Conservation (phyloP, 2,888 invertebrate species). For the Trissonchulus latispiculum region DNA sequence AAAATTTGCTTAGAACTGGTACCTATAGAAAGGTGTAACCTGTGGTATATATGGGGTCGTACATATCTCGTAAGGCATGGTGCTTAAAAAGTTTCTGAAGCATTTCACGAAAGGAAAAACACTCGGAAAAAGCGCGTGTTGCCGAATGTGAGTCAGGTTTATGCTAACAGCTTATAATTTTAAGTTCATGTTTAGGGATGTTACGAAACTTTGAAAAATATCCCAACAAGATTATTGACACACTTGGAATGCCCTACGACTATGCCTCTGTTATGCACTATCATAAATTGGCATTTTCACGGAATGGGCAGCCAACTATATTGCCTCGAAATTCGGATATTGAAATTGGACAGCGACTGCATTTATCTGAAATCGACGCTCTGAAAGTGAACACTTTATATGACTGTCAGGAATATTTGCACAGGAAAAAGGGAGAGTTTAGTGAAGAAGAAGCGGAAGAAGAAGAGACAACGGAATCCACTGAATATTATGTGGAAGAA, state of each 20-base stretch:
- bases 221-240: slow-evolving; percentile 45
- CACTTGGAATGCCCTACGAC: slow-evolving; percentile 59
- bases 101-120: too few relatives aligned
- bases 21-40: too few relatives aligned
- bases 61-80: too few relatives aligned
- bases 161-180: too few relatives aligned
- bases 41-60: too few relatives aligned
- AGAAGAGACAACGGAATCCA: background rate
- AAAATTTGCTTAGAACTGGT: too few relatives aligned
- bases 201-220: slow-evolving; percentile 51
- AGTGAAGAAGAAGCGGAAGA: slow-evolving; percentile 6
- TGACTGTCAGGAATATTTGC: slow-evolving; percentile 34
- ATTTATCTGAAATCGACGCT: slow-evolving; percentile 38
- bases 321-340: slow-evolving; percentile 47
- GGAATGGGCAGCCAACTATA: slow-evolving; percentile 49
- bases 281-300: slow-evolving; percentile 50
- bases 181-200: slow-evolving; percentile 44
- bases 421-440: background rate
- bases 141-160: too few relatives aligned
- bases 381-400: slow-evolving; percentile 45
- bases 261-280: slow-evolving; percentile 72
- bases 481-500: background rate
- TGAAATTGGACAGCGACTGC: slow-evolving; percentile 53
- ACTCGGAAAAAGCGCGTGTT: too few relatives aligned
- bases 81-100: too few relatives aligned